These are phyloP conservation scores for Eugnorisma glareosa DNA, from an alignment of 2,888 invertebrate genomes.

Conservation along the genomic window DNA sequence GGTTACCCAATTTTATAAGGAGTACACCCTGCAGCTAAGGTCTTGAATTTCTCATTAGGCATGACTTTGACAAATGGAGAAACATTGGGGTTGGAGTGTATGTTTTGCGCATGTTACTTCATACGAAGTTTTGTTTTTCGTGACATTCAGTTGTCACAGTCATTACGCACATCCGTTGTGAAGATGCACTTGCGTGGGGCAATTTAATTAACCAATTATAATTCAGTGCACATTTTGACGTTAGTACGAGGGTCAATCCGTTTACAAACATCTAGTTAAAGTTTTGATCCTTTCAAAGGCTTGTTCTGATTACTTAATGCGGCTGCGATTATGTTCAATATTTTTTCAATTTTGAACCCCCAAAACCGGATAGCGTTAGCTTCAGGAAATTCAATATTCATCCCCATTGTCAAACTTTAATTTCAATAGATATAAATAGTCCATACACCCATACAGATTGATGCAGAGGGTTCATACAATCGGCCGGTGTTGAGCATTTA, in stretches of 20 bases:
- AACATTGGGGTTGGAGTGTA: conserved; percentile 38
- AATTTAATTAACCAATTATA: conserved; percentile 84
- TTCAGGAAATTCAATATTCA: conserved; percentile 41
- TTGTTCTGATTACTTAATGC: conserved; percentile 27
- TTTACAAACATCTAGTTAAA: conserved; percentile 67
- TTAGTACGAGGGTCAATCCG: conserved; percentile 68
- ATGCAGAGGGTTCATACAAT: conserved; percentile 63
- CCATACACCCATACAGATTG: conserved; percentile 36
- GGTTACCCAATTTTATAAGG: conserved; percentile 37
- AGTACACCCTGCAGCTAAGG: conserved; percentile 17
- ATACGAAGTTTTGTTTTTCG: conserved; percentile 67
- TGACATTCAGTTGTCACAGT: conserved; percentile 74
- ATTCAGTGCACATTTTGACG: conserved; percentile 71
- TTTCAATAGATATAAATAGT: conserved; percentile 32
- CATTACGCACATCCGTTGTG: conserved; percentile 86
- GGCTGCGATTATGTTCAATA: conserved; percentile 2
- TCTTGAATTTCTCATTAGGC: conserved; percentile 38
- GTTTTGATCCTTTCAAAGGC: conserved; percentile 12
- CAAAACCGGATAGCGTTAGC: conserved; percentile 21
- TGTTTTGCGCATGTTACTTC: conserved; percentile 50
- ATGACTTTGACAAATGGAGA: conserved; percentile 58
- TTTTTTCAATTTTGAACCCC: neutral
- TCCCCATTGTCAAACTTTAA: conserved; percentile 25
- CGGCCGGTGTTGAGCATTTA: conserved; percentile 70
- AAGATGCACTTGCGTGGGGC: conserved; percentile 83